Evolutionary conservation across 2,113 vertebrate genomes (phyloP).

Genomic region (Podiceps cristatus): DNA sequence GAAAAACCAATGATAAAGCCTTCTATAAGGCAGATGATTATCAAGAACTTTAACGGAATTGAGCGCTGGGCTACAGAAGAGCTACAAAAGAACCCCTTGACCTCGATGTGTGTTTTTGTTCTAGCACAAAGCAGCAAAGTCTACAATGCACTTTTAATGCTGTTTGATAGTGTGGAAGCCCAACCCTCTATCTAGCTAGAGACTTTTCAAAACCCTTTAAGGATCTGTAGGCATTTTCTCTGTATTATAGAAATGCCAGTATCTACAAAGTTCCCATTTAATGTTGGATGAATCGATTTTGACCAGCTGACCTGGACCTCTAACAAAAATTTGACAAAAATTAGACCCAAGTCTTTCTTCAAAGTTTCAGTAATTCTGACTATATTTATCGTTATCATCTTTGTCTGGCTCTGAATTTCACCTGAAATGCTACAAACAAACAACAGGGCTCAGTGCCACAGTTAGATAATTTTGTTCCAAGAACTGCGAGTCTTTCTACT

Average conservation of each 20-base stretch:
- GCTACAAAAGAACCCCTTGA: conserved; percentile 43
- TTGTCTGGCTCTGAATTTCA: background rate
- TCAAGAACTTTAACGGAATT: conserved; percentile 55
- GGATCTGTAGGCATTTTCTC: background rate
- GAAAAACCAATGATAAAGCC: conserved; percentile 9
- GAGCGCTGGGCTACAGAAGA: background rate
- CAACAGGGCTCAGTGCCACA: background rate
- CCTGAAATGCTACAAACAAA: background rate
- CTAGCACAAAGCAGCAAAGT: conserved; percentile 43
- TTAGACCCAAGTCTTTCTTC: background rate
- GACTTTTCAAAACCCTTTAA: conserved; percentile 1
- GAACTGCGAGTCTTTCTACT: background rate
- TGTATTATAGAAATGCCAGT: background rate
- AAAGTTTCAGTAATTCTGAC: background rate
- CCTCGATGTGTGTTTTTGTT: conserved; percentile 52
- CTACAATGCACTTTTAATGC: background rate
- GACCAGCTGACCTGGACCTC: background rate
- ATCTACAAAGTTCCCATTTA: background rate
- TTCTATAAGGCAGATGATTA: conserved; percentile 61
- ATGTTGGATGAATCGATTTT: background rate
- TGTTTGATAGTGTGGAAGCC: background rate
- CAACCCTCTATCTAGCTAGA: background rate
- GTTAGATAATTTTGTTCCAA: background rate
- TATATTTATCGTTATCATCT: background rate
- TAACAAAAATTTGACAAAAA: conserved; percentile 15